A percentile compares a stretch with the other conserved stretches of the same genome.
These are phyloP conservation scores for Scolopax bukidnonensis DNA, from an alignment of 2,797 vertebrate species.

Conservation along the genomic window DNA sequence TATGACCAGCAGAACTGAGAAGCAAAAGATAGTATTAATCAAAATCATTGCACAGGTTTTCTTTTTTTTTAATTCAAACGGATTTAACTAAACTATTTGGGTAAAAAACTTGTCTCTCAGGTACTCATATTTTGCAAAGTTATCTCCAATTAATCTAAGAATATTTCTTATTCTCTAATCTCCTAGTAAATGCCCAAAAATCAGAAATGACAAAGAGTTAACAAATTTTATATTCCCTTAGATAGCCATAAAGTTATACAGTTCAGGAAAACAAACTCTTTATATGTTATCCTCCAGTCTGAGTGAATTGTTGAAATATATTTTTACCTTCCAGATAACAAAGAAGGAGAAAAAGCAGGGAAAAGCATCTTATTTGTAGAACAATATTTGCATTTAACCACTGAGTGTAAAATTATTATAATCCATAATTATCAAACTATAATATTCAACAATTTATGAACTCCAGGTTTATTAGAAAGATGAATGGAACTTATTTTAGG, in stretches of 20 bases:
- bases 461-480: neutral
- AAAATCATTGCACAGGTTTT: neutral
- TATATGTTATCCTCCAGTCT: neutral
- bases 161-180: neutral
- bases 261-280: neutral
- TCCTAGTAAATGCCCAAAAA: neutral
- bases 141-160: neutral
- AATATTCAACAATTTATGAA: neutral
- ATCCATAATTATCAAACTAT: neutral
- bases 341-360: neutral
- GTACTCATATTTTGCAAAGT: neutral
- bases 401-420: neutral
- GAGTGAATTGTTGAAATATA: neutral
- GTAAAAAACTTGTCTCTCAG: neutral
- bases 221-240: neutral
- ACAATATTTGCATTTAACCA: neutral
- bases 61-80: neutral
- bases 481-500: neutral
- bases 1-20: neutral
- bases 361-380: neutral
- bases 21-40: neutral
- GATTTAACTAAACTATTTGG: neutral
- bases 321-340: neutral
- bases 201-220: neutral
- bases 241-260: neutral